These are phyloP conservation scores for Clamator glandarius DNA, from an alignment of 2,797 vertebrate genomes.

Conservation along the genomic window DNA sequence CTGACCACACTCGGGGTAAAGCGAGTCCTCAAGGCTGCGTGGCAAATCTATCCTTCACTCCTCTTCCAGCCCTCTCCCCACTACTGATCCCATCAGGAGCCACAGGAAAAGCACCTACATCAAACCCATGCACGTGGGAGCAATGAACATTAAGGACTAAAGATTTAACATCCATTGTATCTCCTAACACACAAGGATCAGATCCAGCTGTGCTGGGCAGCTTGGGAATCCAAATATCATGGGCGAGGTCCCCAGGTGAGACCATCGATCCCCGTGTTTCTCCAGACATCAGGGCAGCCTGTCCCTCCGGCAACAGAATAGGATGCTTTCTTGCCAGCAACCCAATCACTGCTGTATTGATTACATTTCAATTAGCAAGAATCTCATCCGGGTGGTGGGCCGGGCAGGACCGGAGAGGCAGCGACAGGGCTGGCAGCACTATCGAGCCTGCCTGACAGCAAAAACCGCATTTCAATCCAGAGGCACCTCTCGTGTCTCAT, in stretches of 20 bases:
- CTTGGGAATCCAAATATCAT: not conserved
- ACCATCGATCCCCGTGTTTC: accelerated
- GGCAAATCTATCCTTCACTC: not conserved
- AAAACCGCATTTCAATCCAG: not conserved
- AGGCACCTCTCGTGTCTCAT: not conserved
- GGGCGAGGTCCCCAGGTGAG: not conserved
- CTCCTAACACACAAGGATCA: not conserved
- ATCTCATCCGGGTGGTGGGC: not conserved
- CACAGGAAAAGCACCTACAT: accelerated
- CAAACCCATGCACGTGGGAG: not conserved
- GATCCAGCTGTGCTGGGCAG: accelerated
- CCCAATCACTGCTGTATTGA: not conserved
- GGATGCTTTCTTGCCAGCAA: not conserved
- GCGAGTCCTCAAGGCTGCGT: not conserved
- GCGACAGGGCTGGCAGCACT: not conserved
- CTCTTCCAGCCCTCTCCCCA: not conserved
- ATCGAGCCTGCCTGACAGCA: accelerated
- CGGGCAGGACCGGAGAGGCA: not conserved
- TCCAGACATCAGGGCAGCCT: not conserved
- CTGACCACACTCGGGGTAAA: not conserved
- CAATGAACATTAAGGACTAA: accelerated
- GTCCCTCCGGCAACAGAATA: accelerated
- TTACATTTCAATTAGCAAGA: not conserved
- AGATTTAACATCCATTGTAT: accelerated
- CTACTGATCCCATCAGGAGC: not conserved